A percentile compares a stretch with the other conserved stretches of the same genome.
phyloP scores from a whole-genome alignment of 2,797 vertebrate species.

The Karalla daura region DNA sequence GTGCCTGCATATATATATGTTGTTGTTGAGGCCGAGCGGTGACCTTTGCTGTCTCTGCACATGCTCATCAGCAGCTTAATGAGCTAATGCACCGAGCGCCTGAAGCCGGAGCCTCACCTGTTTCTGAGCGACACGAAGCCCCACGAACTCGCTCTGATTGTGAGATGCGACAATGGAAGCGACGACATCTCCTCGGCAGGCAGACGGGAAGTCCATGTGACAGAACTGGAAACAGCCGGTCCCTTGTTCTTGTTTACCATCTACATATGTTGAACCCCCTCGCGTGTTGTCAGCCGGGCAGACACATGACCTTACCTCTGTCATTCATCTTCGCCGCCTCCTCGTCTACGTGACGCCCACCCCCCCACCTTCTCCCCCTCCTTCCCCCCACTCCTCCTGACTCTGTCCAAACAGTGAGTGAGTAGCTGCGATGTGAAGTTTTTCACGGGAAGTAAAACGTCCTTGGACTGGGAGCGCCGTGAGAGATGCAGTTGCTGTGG shows the following conservation, averaged over 20 bases:
- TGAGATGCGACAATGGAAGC: not conserved
- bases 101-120: not conserved
- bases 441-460: conserved; percentile 48
- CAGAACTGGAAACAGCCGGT: not conserved
- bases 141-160: too few relatives aligned
- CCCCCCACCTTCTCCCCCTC: not conserved
- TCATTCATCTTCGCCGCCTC: not conserved
- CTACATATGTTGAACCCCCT: not conserved
- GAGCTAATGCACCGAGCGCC: not conserved
- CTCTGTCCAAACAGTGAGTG: not conserved
- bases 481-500: conserved; percentile 77
- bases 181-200: not conserved
- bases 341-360: not conserved
- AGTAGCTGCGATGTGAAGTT: conserved; percentile 49
- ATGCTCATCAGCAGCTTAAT: conserved; percentile 13
- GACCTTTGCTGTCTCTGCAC: conserved; percentile 5
- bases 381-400: not conserved
- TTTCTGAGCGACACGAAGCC: not conserved
- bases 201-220: not conserved
- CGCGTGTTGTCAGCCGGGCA: not conserved
- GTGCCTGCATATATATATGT: not conserved
- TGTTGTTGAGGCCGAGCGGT: not conserved
- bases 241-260: not conserved
- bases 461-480: conserved; percentile 33
- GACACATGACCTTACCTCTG: not conserved